These are phyloP conservation scores for Serranus cabrilla DNA, from an alignment of 2,797 vertebrate genomes.

Conservation along the genomic window DNA sequence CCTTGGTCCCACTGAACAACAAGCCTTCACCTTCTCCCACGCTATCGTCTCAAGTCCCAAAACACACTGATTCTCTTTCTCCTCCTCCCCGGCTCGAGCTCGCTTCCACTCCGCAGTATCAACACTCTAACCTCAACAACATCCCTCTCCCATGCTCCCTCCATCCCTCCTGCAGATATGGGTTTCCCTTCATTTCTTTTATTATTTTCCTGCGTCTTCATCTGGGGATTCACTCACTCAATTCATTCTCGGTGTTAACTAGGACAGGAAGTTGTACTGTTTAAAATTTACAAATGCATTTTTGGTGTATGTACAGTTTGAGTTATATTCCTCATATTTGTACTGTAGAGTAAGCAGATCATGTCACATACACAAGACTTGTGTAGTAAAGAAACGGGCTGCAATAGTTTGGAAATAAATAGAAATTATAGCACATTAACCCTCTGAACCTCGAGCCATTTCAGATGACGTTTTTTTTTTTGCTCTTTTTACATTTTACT, in stretches of 20 bases:
- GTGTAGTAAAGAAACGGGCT: background rate
- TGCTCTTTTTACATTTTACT: too few species aligned
- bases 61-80: conserved; percentile 57
- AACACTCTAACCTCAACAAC: conserved; percentile 63
- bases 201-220: background rate
- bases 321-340: background rate
- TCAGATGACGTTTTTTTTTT: too few species aligned
- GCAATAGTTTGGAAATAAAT: background rate
- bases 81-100: conserved; percentile 48
- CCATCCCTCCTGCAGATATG: conserved; percentile 39
- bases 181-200: conserved; percentile 33
- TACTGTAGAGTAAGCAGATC: background rate
- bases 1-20: conserved; percentile 76
- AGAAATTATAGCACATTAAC: background rate
- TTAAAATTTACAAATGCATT: conserved; percentile 1
- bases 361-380: background rate
- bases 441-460: too few species aligned
- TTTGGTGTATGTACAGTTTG: background rate
- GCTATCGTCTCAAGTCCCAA: conserved; percentile 70
- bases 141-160: conserved; percentile 42
- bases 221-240: background rate
- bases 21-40: conserved; percentile 77
- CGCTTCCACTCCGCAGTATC: conserved; percentile 57
- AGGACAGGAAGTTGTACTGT: background rate
- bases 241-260: conserved; percentile 13